These are phyloP conservation scores for Mythimna lalbum DNA, from an alignment of 2,888 invertebrate species.

Conservation along the genomic window DNA sequence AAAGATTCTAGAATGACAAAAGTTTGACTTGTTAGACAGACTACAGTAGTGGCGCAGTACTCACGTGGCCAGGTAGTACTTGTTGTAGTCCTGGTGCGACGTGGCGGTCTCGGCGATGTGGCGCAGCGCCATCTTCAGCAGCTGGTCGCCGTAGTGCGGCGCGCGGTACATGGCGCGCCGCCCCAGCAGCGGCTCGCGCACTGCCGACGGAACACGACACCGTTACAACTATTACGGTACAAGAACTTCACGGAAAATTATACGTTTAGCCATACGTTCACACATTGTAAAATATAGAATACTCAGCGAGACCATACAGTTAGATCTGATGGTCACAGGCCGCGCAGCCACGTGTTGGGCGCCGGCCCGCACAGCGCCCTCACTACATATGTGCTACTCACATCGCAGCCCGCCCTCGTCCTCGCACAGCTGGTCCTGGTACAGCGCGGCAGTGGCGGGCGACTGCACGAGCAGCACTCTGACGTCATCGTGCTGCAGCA, in stretches of 20 bases:
- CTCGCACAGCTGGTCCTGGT: conserved; percentile 19
- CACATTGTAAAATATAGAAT: too few species aligned
- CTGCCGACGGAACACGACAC: conserved; percentile 55
- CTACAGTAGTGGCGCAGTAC: conserved; percentile 48
- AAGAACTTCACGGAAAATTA: too few species aligned
- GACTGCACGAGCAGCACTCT: conserved; percentile 71
- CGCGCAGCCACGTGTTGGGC: not conserved
- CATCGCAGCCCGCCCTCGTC: conserved; percentile 3
- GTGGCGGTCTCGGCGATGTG: conserved; percentile 67
- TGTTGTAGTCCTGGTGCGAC: conserved; percentile 70
- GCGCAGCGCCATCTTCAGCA: conserved; percentile 77
- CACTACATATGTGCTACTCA: conserved; percentile 3
- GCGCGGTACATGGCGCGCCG: conserved; percentile 69
- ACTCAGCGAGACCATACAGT: too few species aligned
- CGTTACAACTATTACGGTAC: too few species aligned
- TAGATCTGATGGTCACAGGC: too few species aligned
- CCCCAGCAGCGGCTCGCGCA: conserved; percentile 72
- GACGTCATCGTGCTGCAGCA: conserved; percentile 51
- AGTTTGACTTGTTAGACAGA: too few species aligned
- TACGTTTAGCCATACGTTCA: too few species aligned
- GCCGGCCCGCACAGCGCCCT: not conserved
- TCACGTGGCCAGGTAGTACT: conserved; percentile 81
- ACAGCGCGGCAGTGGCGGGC: conserved; percentile 72
- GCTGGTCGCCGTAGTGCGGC: conserved; percentile 76
- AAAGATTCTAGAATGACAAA: too few species aligned